A percentile compares a stretch with the other conserved stretches of the same genome.
phyloP scores from a whole-genome alignment of 2,113 vertebrate genomes.

The Clinocottus analis region DNA sequence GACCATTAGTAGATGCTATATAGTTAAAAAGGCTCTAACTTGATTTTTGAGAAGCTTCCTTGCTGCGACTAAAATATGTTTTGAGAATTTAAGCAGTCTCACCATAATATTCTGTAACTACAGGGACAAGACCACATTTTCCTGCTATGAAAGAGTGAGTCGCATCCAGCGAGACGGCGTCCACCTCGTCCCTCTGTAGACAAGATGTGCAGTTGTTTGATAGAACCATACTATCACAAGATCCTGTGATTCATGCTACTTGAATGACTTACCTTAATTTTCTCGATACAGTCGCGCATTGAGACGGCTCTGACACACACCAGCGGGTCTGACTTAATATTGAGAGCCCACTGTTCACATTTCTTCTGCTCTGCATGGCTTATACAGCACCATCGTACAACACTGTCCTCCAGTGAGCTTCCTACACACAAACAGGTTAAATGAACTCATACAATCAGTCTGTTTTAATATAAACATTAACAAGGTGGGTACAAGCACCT shows the following conservation, averaged over 20 bases:
- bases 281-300: slow-evolving; percentile 88
- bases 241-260: background rate
- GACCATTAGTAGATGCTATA: background rate
- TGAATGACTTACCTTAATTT: slow-evolving; percentile 86
- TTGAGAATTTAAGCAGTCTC: slow-evolving; percentile 39
- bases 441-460: background rate
- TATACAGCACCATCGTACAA: slow-evolving; percentile 93
- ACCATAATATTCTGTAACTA: slow-evolving; percentile 91
- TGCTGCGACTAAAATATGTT: background rate
- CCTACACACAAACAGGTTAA: slow-evolving; percentile 75
- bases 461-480: background rate
- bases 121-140: slow-evolving; percentile 89
- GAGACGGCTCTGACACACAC: slow-evolving; percentile 88
- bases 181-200: slow-evolving; percentile 88
- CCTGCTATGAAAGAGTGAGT: slow-evolving; percentile 89
- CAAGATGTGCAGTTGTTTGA: background rate
- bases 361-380: slow-evolving; percentile 89
- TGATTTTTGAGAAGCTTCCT: background rate
- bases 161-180: slow-evolving; percentile 90
- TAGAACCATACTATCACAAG: background rate
- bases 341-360: slow-evolving; percentile 92
- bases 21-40: background rate
- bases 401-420: slow-evolving; percentile 90
- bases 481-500: slow-evolving; percentile 78
- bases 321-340: slow-evolving; percentile 86